These are phyloP conservation scores for Polypedilum vanderplanki DNA, from an alignment of 1,140 invertebrate genomes.

Conservation along the genomic window DNA sequence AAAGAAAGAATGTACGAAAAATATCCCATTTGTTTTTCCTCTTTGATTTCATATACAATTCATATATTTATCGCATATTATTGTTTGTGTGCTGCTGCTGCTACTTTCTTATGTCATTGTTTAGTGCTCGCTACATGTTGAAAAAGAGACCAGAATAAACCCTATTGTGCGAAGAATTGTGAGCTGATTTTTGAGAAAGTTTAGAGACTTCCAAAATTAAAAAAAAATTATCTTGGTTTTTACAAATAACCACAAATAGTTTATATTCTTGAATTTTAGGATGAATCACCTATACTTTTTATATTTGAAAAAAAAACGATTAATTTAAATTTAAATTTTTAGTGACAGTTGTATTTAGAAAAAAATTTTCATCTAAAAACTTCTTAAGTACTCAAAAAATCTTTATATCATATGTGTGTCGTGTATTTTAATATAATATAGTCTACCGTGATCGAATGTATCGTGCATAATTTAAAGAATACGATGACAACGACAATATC, in stretches of 20 bases:
- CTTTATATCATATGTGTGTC: neutral
- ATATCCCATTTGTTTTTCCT: slow-evolving; percentile 24
- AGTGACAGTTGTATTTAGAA: too few relatives aligned
- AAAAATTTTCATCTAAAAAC: too few relatives aligned
- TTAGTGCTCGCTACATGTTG: slow-evolving; percentile 2
- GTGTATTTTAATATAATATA: neutral
- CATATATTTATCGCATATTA: slow-evolving; percentile 27
- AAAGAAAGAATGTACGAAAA: too few relatives aligned
- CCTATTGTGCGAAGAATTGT: neutral
- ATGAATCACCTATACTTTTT: too few relatives aligned
- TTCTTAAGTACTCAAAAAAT: too few relatives aligned
- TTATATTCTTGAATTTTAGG: too few relatives aligned
- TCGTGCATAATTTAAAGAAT: slow-evolving; percentile 7
- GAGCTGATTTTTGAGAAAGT: neutral
- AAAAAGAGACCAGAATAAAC: neutral
- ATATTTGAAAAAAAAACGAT: too few relatives aligned
- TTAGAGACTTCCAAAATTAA: too few relatives aligned
- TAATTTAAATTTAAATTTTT: too few relatives aligned
- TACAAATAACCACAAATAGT: too few relatives aligned
- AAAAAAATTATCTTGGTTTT: too few relatives aligned
- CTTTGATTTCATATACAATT: slow-evolving; percentile 25
- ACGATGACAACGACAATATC: neutral
- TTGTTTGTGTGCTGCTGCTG: neutral
- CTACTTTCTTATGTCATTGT: neutral
- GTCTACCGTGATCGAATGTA: slow-evolving; percentile 7